phyloP scores from a whole-genome alignment of 2,888 invertebrate genomes.

The Ichneumon xanthorius region DNA sequence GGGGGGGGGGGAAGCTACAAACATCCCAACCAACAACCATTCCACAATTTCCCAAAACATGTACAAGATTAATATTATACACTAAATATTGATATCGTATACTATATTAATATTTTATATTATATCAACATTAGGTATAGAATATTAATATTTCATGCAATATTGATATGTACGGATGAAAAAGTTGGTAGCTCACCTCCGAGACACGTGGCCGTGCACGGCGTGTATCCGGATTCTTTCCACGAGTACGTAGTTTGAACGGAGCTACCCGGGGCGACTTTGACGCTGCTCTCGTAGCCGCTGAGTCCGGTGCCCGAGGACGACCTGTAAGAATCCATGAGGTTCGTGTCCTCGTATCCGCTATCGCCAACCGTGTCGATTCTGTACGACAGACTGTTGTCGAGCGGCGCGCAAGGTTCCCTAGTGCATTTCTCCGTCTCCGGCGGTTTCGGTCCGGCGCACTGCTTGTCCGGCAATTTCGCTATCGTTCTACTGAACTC shows the following conservation, averaged over 20 bases:
- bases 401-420: constrained; percentile 88
- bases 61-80: not conserved
- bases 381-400: constrained; percentile 82
- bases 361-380: constrained; percentile 84
- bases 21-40: too few species aligned
- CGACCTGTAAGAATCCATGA: constrained; percentile 82
- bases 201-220: constrained; percentile 97
- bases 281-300: constrained; percentile 85
- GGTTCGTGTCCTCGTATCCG: constrained; percentile 83
- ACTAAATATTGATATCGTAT: not conserved
- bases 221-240: constrained; percentile 95
- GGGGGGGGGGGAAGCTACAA: too few species aligned
- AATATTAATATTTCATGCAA: not conserved
- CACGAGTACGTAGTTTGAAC: constrained; percentile 94
- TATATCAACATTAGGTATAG: too few species aligned
- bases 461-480: constrained; percentile 94
- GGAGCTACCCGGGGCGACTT: constrained; percentile 89
- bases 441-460: constrained; percentile 93
- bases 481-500: constrained; percentile 96
- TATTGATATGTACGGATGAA: not conserved
- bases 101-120: too few species aligned
- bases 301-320: constrained; percentile 74
- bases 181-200: constrained; percentile 88
- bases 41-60: too few species aligned
- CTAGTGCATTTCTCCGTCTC: constrained; percentile 93